Evolutionary conservation across 2,888 invertebrate species (phyloP).

Genomic region (Drosophila engyochracea): DNA sequence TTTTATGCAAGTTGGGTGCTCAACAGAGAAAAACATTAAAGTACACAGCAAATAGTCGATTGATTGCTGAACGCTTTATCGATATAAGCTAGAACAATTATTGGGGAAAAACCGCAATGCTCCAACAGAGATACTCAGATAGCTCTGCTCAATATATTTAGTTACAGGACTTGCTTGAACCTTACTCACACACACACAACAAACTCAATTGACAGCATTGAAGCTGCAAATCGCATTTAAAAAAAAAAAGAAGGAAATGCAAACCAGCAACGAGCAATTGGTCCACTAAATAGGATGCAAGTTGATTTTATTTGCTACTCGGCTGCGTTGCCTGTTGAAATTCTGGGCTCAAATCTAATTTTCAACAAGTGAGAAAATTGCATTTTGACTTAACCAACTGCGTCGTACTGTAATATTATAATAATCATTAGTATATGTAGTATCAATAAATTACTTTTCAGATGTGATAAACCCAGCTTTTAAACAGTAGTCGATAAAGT

Average conservation of each 20-base stretch:
- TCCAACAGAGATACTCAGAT: neutral
- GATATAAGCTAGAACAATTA: neutral
- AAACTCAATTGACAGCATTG: neutral
- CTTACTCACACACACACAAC: neutral
- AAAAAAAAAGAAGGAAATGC: neutral
- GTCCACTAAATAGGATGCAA: constrained; percentile 12
- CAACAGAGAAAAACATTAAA: neutral
- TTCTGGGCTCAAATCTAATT: constrained; percentile 15
- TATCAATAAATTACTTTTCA: neutral
- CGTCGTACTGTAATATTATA: neutral
- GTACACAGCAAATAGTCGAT: neutral
- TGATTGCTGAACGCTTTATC: neutral
- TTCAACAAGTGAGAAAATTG: constrained; percentile 7
- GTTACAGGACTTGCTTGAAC: neutral
- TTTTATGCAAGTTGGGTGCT: neutral
- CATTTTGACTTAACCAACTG: neutral
- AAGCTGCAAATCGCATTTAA: constrained; percentile 6
- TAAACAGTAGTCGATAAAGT: neutral
- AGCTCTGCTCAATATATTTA: neutral
- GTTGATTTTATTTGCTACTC: constrained; percentile 12
- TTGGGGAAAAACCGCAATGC: neutral
- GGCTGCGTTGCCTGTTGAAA: constrained; percentile 8
- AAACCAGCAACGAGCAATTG: constrained; percentile 8
- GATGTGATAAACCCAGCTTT: neutral
- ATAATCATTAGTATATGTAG: too few relatives aligned